Evolutionary conservation across 1,140 invertebrate species (phyloP), one percentile per base, ranked within the genome.

Genomic region (Ptiloglossa arizonensis): DNA sequence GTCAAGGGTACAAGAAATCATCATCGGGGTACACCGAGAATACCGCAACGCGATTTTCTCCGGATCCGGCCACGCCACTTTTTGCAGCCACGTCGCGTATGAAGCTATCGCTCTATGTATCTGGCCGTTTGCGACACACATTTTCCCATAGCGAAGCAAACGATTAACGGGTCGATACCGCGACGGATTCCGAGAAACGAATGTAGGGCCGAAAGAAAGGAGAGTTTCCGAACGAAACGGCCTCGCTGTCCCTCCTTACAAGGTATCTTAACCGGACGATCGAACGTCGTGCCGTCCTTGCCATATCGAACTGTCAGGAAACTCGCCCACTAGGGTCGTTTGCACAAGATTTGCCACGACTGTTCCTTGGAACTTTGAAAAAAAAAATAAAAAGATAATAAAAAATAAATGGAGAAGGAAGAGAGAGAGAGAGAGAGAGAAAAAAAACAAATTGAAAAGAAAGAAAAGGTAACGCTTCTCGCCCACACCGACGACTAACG

Each of bases 191-290:
- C 46, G 22, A 82, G 81, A 82, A 73, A 83, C 64, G 44, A 32
- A 52, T 70, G 66, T 79, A 64, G 63, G 68, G 67, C 77, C 70
- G 79, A 87, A 87, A 82, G 85, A 88, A 88, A 88, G 82, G 86
- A 84, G 80, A 83, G 78, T 87, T 87, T 81, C 79, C 80, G 76
- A 86, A 86, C 57, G 69, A 60, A 82, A 79, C 86, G 79, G 74
- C 85, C 84, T 86, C 79, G 82, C 86, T 87, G 75, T 89, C 86
- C 81, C 85, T 89, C 88, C 88, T 76, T 89, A 89, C 81, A 89
- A 86, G 88, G 88, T 74, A 86, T 80, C 82, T 71, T 57, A 82
- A 81, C 82, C 71, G 82, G 67, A 72, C 75, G 83, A 83, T 80
- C 66, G 72, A 83, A 46, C 59, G 48, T 57, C n/a, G 59, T 54